A percentile compares a stretch with the other conserved stretches of the same genome.
Conservation (phyloP, 1,140 invertebrate genomes). For the Drosophila seguyi region DNA sequence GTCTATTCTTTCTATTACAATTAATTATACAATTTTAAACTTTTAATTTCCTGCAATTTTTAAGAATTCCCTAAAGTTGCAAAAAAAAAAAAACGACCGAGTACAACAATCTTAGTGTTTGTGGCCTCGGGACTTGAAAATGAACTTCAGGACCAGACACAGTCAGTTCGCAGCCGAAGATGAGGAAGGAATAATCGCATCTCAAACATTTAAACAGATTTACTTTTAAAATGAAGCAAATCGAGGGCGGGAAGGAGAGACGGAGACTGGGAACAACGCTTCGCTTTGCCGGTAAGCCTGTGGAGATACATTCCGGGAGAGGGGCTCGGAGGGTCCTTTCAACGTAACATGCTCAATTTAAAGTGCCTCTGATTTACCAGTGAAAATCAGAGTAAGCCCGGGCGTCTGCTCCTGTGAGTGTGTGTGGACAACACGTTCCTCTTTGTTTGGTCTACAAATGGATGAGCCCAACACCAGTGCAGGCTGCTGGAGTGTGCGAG, state of each 20-base stretch:
- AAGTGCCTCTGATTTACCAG: conserved; percentile 71
- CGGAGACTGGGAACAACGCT: conserved; percentile 11
- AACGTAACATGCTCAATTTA: conserved; percentile 77
- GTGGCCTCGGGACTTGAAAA: conserved; percentile 18
- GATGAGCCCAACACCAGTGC: conserved; percentile 58
- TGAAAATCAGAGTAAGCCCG: conserved; percentile 26
- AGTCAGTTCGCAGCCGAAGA: conserved; percentile 15
- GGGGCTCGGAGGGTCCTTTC: conserved; percentile 35
- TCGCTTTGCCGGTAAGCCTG: conserved; percentile 46
- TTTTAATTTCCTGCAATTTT: neutral
- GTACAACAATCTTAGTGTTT: conserved; percentile 1
- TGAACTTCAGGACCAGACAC: conserved; percentile 9
- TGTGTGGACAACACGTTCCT: conserved; percentile 60
- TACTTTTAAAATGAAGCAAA: conserved; percentile 33
- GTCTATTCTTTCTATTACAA: neutral
- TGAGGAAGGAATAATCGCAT: conserved; percentile 47
- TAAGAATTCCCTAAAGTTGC: too few relatives aligned
- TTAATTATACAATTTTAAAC: neutral
- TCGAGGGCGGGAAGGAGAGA: conserved; percentile 1
- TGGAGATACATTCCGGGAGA: conserved; percentile 13
- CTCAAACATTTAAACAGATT: conserved; percentile 64
- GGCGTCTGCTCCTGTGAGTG: conserved; percentile 18
- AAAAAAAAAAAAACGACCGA: neutral
- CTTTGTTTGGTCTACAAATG: conserved; percentile 78
- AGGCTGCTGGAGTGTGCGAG: conserved; percentile 17